Base-by-base conservation (phyloP, 2,888 invertebrate genomes). In the Ichneumon xanthorius region DNA sequence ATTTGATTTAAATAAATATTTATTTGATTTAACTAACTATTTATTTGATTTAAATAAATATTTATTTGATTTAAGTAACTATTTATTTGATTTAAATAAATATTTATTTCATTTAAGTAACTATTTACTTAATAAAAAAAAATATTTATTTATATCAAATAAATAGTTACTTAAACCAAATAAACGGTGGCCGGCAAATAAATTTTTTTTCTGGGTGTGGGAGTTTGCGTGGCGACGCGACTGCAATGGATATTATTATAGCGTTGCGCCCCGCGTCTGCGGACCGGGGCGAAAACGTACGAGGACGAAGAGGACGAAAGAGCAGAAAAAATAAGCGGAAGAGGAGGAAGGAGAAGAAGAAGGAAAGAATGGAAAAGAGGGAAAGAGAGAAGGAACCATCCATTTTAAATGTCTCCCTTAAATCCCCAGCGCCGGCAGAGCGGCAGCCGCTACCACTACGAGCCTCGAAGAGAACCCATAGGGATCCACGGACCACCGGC, bases 341-440 rank as follows among this genome's bases (percentile, higher is more conserved):
- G 50, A 50, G 63, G 22, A 61, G 61, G n/a, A 55, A 40, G 67
- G 22, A 30, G 61, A 61, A 22, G 55, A 55, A 19, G 61, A 65
- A 75, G 40, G 70, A 67, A 63, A 37, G 72, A 82, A 84, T 77
- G 82, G 58, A 78, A 70, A 58, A 78, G 37, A 45, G 73, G 55
- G 22, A 82, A 72, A 82, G 77, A 82, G 78, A 79, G 81, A 81
- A 90, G 90, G 95, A 95, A 95, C 95, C 91, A 92, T 91, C 91
- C 91, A 93, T 93, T 93, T 90, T 90, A 92, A 92, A 91, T 92
- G 91, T 91, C 92, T 92, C 89, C 89, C 90, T 91, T 90, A 91
- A 92, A 91, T 92, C 92, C 89, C 89, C 89, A 89, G 89, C 90
- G 89, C 89, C 90, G 88, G 87, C 88, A 5, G 40, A 86, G 88